Percentiles rank a stretch among this genome's conserved stretches.
phyloP scores from a whole-genome alignment of 2,797 vertebrate species.

The Pseudopleuronectes americanus region DNA sequence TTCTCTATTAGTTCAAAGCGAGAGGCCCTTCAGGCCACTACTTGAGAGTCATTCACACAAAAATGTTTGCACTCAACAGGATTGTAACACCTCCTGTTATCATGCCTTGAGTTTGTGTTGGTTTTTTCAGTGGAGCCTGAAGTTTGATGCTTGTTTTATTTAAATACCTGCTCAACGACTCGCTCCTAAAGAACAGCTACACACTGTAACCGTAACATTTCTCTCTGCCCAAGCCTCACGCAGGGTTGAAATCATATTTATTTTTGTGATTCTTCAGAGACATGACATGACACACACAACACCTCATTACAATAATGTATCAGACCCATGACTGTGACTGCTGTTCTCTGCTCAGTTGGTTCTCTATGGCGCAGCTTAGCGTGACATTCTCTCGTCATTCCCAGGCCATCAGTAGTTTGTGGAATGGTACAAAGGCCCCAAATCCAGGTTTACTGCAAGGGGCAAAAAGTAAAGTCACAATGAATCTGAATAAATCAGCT shows the following conservation, averaged over 20 bases:
- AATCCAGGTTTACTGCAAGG: constrained; percentile 76
- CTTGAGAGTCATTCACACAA: constrained; percentile 1
- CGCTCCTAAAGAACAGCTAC: background rate
- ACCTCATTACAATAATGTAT: constrained; percentile 1
- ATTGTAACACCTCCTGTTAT: background rate
- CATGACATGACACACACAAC: constrained; percentile 15
- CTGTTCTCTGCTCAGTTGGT: constrained; percentile 6
- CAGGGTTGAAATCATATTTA: background rate
- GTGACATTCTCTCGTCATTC: constrained; percentile 64
- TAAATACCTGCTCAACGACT: too few relatives aligned
- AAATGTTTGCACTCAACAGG: background rate
- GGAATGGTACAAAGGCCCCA: constrained; percentile 81
- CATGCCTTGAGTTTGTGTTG: background rate
- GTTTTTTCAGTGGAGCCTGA: background rate
- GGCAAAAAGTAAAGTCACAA: constrained; percentile 14
- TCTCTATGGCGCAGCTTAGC: background rate
- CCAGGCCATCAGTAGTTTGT: constrained; percentile 84
- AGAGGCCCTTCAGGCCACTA: constrained; percentile 3
- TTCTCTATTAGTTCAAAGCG: background rate
- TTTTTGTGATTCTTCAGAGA: background rate
- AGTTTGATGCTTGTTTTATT: background rate
- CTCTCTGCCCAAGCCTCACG: background rate
- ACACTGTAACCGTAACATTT: background rate
- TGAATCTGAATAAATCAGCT: background rate
- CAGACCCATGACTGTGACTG: constrained; percentile 12